Percentiles rank a stretch among this genome's conserved stretches.
Conservation (phyloP, 2,888 invertebrate genomes). For the Acrobasis suavella region DNA sequence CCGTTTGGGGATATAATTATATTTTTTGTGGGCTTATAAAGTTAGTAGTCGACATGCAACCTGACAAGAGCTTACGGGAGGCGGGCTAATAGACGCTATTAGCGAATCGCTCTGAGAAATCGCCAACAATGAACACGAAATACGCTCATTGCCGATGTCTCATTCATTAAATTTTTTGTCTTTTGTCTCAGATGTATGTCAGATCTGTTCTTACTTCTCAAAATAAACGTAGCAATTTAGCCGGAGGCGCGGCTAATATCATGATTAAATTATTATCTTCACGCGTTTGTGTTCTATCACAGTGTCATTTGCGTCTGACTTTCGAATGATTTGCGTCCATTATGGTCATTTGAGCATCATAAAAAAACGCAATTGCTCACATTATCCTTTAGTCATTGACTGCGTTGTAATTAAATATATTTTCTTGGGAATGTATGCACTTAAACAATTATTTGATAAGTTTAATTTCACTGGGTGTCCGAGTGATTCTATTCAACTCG, state of each 20-base stretch:
- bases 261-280: constrained; percentile 71
- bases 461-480: too few relatives aligned
- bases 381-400: constrained; percentile 5
- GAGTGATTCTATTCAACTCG: too few relatives aligned
- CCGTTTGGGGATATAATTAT: constrained; percentile 77
- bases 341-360: constrained; percentile 35
- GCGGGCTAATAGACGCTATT: constrained; percentile 73
- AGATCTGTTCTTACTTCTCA: constrained; percentile 53
- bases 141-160: constrained; percentile 66
- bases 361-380: constrained; percentile 28
- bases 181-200: constrained; percentile 70
- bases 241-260: constrained; percentile 59
- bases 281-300: constrained; percentile 57
- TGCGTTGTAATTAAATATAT: neutral
- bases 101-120: constrained; percentile 76
- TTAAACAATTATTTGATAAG: neutral
- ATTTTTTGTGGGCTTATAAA: constrained; percentile 62
- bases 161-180: constrained; percentile 73
- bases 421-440: neutral
- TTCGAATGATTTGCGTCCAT: constrained; percentile 55
- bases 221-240: constrained; percentile 64
- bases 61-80: constrained; percentile 53
- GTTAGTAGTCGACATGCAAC: constrained; percentile 69
- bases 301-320: constrained; percentile 61
- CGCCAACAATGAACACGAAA: constrained; percentile 77